These are phyloP conservation scores for Aphelinus atriplicis DNA, from an alignment of 1,140 invertebrate genomes.

Conservation along the genomic window DNA sequence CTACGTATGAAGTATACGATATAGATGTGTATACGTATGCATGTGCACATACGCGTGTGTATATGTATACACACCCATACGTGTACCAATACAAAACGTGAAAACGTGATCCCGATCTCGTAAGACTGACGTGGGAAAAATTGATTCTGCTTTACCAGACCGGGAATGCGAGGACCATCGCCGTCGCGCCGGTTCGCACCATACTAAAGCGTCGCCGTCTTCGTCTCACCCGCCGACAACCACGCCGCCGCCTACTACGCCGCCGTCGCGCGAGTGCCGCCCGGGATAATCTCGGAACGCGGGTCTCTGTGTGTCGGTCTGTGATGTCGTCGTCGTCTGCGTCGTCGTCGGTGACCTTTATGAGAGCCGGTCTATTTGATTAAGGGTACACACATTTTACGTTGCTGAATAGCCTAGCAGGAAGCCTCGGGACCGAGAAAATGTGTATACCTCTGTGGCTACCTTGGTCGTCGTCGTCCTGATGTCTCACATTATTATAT, in stretches of 20 bases:
- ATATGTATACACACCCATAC: neutral
- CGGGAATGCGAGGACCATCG: slow-evolving; percentile 77
- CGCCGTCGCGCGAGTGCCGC: slow-evolving; percentile 21
- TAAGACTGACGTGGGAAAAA: slow-evolving; percentile 58
- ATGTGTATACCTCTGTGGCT: slow-evolving; percentile 42
- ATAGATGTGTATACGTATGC: neutral
- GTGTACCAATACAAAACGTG: slow-evolving; percentile 36
- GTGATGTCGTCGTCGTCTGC: slow-evolving; percentile 38
- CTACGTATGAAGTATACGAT: neutral
- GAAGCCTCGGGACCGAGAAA: slow-evolving; percentile 65
- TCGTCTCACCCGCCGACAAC: slow-evolving; percentile 45
- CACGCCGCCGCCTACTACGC: slow-evolving; percentile 51
- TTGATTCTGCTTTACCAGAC: slow-evolving; percentile 67
- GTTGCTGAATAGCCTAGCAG: slow-evolving; percentile 50
- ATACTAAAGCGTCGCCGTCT: slow-evolving; percentile 69
- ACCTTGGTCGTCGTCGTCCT: slow-evolving; percentile 29
- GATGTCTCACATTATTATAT: slow-evolving; percentile 1
- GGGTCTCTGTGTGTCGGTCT: slow-evolving; percentile 58
- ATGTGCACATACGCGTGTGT: neutral
- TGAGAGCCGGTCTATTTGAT: slow-evolving; percentile 36
- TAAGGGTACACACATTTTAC: slow-evolving; percentile 30
- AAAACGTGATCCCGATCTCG: slow-evolving; percentile 49
- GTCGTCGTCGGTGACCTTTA: slow-evolving; percentile 41
- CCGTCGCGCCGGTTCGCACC: slow-evolving; percentile 83
- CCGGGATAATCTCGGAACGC: slow-evolving; percentile 55